These are phyloP conservation scores for Dipodomys merriami DNA, from an alignment of 2,113 vertebrate genomes.

Conservation along the genomic window DNA sequence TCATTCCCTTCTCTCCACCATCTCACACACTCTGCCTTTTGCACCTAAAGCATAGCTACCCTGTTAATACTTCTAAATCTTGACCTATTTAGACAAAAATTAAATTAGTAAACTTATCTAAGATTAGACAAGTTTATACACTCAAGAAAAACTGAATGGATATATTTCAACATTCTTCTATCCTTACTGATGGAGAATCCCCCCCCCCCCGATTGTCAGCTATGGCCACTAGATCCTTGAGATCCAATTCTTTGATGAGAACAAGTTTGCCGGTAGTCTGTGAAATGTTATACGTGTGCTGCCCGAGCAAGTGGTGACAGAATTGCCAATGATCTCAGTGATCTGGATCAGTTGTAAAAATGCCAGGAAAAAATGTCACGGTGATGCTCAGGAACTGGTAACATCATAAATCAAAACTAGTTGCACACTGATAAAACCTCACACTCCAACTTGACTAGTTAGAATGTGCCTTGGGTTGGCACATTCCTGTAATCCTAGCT, in stretches of 20 bases:
- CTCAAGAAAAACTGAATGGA: not conserved
- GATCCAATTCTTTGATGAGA: constrained; percentile 45
- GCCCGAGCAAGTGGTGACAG: constrained; percentile 68
- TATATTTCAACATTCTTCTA: not conserved
- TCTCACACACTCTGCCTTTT: not conserved
- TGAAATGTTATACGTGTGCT: constrained; percentile 75
- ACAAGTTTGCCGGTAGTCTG: constrained; percentile 22
- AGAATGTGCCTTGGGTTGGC: not conserved
- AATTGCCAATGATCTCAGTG: constrained; percentile 67
- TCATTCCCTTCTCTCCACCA: constrained; percentile 36
- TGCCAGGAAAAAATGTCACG: constrained; percentile 76
- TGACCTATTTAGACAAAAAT: not conserved
- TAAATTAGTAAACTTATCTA: not conserved
- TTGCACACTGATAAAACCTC: constrained; percentile 48
- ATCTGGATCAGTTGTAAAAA: constrained; percentile 69
- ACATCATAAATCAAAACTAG: constrained; percentile 71
- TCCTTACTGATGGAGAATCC: not conserved
- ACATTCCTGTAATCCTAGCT: too few species aligned
- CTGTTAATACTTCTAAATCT: not conserved
- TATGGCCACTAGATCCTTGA: not conserved
- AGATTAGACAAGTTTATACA: not conserved
- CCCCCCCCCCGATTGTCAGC: not conserved
- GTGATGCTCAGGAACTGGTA: constrained; percentile 72
- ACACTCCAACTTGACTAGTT: not conserved
- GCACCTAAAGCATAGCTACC: rapidly evolving